These are phyloP conservation scores for Sipha flava DNA, from an alignment of 1,140 invertebrate genomes.

Conservation along the genomic window DNA sequence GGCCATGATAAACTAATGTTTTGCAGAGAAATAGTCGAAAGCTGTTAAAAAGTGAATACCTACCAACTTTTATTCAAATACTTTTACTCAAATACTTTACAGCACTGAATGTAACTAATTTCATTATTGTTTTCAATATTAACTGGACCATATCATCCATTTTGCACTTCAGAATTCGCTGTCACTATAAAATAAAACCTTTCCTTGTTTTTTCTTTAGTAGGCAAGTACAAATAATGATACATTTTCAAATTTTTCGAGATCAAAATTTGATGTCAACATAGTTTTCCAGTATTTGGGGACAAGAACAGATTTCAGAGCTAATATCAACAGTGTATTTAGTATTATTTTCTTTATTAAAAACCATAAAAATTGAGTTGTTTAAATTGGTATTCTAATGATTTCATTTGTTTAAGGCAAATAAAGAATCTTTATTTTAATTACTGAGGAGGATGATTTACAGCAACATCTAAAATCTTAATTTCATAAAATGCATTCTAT, in stretches of 20 bases:
- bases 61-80: no score
- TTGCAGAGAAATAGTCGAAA: no score
- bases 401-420: not conserved
- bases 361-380: not conserved
- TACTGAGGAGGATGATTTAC: no score
- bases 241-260: not conserved
- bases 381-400: not conserved
- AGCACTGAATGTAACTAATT: no score
- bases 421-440: not conserved
- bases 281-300: not conserved
- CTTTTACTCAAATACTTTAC: no score
- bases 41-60: no score
- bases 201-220: not conserved
- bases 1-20: no score
- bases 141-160: not conserved
- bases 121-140: not conserved
- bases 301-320: not conserved
- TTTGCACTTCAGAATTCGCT: not conserved
- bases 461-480: no score
- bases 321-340: not conserved
- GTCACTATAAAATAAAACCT: not conserved
- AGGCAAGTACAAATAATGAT: not conserved
- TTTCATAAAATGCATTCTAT: no score
- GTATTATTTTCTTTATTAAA: not conserved
- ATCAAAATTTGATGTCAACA: not conserved